phyloP scores from a whole-genome alignment of 2,113 vertebrate species.

The Malurus melanocephalus region DNA sequence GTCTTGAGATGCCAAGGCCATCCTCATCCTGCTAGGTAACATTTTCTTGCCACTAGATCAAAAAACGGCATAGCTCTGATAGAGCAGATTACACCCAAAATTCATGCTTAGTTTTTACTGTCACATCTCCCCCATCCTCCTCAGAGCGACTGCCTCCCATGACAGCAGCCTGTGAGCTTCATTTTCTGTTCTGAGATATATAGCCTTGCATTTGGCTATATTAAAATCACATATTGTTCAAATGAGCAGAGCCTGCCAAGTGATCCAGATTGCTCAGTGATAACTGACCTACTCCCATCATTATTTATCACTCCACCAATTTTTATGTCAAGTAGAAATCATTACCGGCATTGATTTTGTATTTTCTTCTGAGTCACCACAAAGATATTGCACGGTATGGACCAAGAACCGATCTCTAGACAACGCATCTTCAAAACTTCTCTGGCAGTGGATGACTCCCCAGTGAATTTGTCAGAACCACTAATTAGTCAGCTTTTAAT shows the following conservation, averaged over 20 bases:
- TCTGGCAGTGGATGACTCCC: background rate
- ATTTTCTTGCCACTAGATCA: background rate
- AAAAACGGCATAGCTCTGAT: background rate
- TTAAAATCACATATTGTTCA: conserved; percentile 64
- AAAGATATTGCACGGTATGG: background rate
- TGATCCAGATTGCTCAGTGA: conserved; percentile 46
- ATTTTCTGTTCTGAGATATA: conserved; percentile 30
- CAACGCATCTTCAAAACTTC: background rate
- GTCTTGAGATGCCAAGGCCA: background rate
- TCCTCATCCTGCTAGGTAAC: background rate
- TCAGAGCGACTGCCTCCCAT: background rate
- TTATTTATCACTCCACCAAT: conserved; percentile 55
- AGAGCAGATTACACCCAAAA: background rate
- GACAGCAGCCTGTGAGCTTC: conserved; percentile 39
- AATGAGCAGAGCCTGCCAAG: conserved; percentile 54
- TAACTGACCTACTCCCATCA: conserved; percentile 50
- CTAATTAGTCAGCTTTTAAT: background rate
- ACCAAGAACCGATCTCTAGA: background rate
- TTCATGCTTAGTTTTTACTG: background rate
- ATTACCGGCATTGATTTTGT: background rate
- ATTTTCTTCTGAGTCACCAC: background rate
- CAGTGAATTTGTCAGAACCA: background rate
- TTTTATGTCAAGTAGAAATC: conserved; percentile 35
- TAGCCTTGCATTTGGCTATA: conserved; percentile 51
- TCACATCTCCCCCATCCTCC: background rate